Evolutionary conservation across 2,888 invertebrate genomes (phyloP).

Genomic region (Nomada lathburiana): DNA sequence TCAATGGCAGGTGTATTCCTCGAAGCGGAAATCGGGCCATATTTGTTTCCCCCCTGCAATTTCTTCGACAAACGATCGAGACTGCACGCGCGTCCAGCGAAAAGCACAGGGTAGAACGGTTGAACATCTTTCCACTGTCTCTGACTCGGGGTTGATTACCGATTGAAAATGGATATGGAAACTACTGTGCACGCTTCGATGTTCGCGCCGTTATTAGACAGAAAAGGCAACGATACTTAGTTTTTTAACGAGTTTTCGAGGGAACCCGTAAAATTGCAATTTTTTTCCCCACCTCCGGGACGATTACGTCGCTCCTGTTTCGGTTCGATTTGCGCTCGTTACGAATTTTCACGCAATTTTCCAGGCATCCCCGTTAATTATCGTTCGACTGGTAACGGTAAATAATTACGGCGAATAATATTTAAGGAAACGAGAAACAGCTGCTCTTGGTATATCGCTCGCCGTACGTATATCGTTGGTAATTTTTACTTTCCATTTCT

Average conservation of each 20-base stretch:
- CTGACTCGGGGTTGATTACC: slow-evolving; percentile 35
- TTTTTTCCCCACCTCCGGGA: not conserved
- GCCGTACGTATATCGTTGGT: no score
- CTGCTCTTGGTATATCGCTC: not conserved
- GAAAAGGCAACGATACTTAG: slow-evolving; percentile 27
- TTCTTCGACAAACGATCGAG: slow-evolving; percentile 12
- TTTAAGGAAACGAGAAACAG: slow-evolving; percentile 7
- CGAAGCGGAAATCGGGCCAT: slow-evolving; percentile 56
- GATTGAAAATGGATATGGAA: slow-evolving; percentile 39
- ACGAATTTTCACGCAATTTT: slow-evolving; percentile 34
- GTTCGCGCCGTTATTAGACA: not conserved
- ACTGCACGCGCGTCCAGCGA: slow-evolving; percentile 17
- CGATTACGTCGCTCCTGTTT: slow-evolving; percentile 1
- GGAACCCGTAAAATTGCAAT: slow-evolving; percentile 39
- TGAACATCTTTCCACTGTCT: not conserved
- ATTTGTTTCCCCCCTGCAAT: slow-evolving; percentile 24
- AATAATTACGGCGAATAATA: slow-evolving; percentile 19
- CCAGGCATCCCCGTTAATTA: slow-evolving; percentile 18
- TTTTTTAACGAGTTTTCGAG: slow-evolving; percentile 41
- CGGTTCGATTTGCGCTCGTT: slow-evolving; percentile 13
- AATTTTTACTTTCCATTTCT: not conserved
- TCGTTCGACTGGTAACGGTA: slow-evolving; percentile 32
- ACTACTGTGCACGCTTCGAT: not conserved
- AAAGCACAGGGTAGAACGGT: slow-evolving; percentile 23
- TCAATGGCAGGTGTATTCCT: slow-evolving; percentile 39